Base-by-base conservation (phyloP, 2,888 invertebrate species). In the Eristalis arbustorum region DNA sequence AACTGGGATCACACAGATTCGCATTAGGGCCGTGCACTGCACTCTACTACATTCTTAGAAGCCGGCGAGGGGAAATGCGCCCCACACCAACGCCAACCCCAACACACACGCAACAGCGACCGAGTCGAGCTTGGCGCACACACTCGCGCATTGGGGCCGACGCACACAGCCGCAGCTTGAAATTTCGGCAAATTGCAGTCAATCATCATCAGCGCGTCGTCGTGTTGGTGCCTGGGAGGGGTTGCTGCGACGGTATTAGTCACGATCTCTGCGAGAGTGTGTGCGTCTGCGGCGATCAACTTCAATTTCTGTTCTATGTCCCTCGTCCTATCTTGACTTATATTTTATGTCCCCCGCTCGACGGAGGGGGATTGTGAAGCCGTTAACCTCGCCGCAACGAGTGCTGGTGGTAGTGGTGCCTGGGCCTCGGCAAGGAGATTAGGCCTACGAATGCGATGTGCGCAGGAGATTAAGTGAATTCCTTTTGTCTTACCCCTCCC, bases 271-370 rank as follows among this genome's bases (percentile, higher is more conserved):
- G 25, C 61, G 13, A 1, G 49, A 31, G 18, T 73, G 80, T 61
- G 49, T 80, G 75, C 56, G 64, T 62, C 25, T 25, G 18, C 37
- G 22, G 28, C 28, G 61, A 13, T 62, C 56, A 68, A 64, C 28
- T 85, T 78, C 74, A 85, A 81, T 82, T 78, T 81, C 73, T 74
- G 25, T 85, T 85, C 85, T 82, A 85, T 85, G 82, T 79, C 69
- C 74, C 66, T 66, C 77, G 56, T 85, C 81, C 85, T 85, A 85
- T 85, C 85, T 85, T 85, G 85, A 85, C 85, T 85, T 85, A 85
- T 85, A 85, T 85, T 85, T 85, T 77, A 81, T 85, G 61, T 81
- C 71, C 42, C 56, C 31, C 8, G 31, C 68, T 31, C 59, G 25
- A 3, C 2, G 25, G 25, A 11, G 40, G 34, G 25, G 68, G 74